A percentile compares a stretch with the other conserved stretches of the same genome.
Evolutionary conservation across 2,797 vertebrate genomes (phyloP).

Genomic region (Manis pentadactyla): DNA sequence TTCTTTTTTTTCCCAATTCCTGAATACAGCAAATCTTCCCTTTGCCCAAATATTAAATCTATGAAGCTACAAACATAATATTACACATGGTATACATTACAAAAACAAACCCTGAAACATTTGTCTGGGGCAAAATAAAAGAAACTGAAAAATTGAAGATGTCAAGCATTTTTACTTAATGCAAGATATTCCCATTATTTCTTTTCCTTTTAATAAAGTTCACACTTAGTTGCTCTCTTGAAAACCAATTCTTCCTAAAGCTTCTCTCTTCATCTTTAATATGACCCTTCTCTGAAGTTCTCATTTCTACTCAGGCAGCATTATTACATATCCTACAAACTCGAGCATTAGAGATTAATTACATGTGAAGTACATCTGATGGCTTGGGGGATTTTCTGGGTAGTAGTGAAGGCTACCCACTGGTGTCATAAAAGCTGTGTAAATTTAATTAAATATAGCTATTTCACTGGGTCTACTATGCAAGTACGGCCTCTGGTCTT

Average conservation of each 20-base stretch:
- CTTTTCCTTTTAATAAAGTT: conserved; percentile 77
- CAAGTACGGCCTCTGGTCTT: conserved; percentile 55
- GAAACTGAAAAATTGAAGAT: conserved; percentile 72
- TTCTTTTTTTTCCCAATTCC: conserved; percentile 19
- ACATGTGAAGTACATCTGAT: conserved; percentile 70
- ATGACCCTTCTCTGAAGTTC: conserved; percentile 66
- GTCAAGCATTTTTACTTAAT: conserved; percentile 68
- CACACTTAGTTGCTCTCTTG: conserved; percentile 73
- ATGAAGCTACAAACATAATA: conserved; percentile 63
- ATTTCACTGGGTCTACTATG: conserved; percentile 67
- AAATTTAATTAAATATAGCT: conserved; percentile 80
- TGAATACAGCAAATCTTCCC: conserved; percentile 47
- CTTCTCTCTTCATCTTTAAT: conserved; percentile 77
- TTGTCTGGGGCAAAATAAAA: conserved; percentile 78
- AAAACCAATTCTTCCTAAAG: conserved; percentile 80
- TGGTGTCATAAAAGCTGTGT: conserved; percentile 40
- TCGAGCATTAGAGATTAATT: conserved; percentile 75
- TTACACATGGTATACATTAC: conserved; percentile 58
- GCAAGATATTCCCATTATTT: conserved; percentile 75
- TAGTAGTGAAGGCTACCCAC: conserved; percentile 43
- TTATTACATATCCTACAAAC: conserved; percentile 76
- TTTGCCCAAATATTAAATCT: conserved; percentile 68
- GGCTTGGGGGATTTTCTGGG: conserved; percentile 58
- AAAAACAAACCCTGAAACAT: conserved; percentile 75
- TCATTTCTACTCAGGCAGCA: conserved; percentile 73